Evolutionary conservation across 2,113 vertebrate species (phyloP).

Genomic region (Catharus bicknelli): DNA sequence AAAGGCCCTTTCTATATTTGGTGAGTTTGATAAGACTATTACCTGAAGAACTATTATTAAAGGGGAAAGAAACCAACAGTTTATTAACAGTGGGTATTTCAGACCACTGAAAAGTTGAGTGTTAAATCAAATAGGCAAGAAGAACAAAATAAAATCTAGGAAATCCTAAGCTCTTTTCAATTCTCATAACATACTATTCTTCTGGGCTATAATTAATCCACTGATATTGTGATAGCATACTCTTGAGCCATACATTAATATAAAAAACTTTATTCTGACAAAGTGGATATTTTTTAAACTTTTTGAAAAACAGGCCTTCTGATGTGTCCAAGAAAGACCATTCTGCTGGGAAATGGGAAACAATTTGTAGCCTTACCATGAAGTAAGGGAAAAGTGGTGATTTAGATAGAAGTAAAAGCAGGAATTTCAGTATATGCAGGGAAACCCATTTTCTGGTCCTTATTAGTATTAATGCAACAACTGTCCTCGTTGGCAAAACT

Average conservation of each 20-base stretch:
- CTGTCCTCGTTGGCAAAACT: slow-evolving; percentile 67
- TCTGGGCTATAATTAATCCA: background rate
- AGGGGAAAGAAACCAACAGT: background rate
- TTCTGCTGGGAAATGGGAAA: background rate
- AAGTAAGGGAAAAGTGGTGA: background rate
- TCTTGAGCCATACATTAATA: background rate
- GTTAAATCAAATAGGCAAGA: background rate
- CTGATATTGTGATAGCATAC: background rate
- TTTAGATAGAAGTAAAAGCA: background rate
- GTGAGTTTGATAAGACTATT: background rate
- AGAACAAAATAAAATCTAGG: background rate
- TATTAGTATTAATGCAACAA: slow-evolving; percentile 60
- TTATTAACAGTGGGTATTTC: background rate
- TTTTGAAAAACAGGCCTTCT: background rate
- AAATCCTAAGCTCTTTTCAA: background rate
- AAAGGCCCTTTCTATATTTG: background rate
- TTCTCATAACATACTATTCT: background rate
- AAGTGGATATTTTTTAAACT: background rate
- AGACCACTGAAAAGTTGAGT: background rate
- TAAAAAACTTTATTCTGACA: background rate
- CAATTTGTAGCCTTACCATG: background rate
- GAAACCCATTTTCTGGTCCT: slow-evolving; percentile 27
- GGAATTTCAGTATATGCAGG: background rate
- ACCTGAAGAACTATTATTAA: background rate
- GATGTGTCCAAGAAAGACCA: background rate